These are phyloP conservation scores for Himalopsyche tibetana DNA, from an alignment of 2,888 invertebrate genomes.

Conservation along the genomic window DNA sequence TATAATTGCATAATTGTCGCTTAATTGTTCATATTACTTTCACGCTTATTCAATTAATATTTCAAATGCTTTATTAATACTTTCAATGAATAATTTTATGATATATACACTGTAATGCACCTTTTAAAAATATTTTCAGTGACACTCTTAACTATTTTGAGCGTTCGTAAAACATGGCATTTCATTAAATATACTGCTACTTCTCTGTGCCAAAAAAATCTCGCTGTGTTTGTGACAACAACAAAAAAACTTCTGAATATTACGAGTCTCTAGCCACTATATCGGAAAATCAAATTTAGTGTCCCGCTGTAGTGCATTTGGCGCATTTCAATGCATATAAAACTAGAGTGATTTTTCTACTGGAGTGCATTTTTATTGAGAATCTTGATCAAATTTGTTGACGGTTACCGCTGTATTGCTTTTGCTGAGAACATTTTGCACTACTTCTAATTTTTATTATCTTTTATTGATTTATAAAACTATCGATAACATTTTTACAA, in stretches of 20 bases:
- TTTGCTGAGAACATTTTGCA: background rate
- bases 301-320: conserved; percentile 4
- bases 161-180: background rate
- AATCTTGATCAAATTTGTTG: background rate
- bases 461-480: too few relatives aligned
- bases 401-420: background rate
- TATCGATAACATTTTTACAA: too few relatives aligned
- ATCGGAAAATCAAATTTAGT: conserved; percentile 49
- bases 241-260: background rate
- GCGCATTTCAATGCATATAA: conserved; percentile 31
- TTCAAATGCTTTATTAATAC: too few relatives aligned
- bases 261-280: background rate
- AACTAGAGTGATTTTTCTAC: background rate
- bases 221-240: background rate
- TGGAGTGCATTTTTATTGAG: conserved; percentile 3
- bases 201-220: background rate
- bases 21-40: too few relatives aligned
- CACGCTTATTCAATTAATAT: too few relatives aligned
- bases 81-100: too few relatives aligned
- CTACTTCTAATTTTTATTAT: too few relatives aligned
- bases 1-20: too few relatives aligned
- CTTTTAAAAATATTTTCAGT: too few relatives aligned
- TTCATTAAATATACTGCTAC: background rate
- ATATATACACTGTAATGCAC: too few relatives aligned
- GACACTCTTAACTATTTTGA: too few relatives aligned